Evolutionary conservation across 2,797 vertebrate genomes (phyloP), one percentile per base, ranked within the genome.

Genomic region (Acipenser oxyrinchus): DNA sequence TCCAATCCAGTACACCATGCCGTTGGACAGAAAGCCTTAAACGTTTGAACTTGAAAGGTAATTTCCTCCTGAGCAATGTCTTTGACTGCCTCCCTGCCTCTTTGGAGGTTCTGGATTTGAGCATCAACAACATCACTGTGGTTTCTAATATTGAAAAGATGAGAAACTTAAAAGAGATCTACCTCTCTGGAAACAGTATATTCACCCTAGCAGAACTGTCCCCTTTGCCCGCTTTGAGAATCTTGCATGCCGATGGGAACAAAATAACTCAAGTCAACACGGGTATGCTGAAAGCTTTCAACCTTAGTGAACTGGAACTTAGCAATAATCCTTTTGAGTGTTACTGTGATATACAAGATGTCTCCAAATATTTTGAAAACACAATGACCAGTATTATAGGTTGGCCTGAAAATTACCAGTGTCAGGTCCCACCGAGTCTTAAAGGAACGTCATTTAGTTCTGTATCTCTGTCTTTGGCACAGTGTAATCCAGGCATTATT

Each of bases 261-360:
- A 23, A 51, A 64, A 69, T 69, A 37, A 50, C 2, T 8, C 10
- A 48, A 49, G 13, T 69, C 7, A 57, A 64, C 11, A 4, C 23
- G 11, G 37, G 7, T 10, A 51, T 7, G 4, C 18, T 64, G 10
- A 49, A 57, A 12, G 49, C 69, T 10, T 12, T 66, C 8, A 10
- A 50, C 61, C 13, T 62, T 51, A 18, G 10, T 10, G 64, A 70
- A 10, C 23, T 70, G 5, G 66, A 70, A 61, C n/a, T 70, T 11
- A 53, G 68, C 49, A 53, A 70, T 11, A 70, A 70, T 12, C 69
- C 69, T 11, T 63, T 66, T 23, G 37, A 55, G 13, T 70, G 69
- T 49, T 51, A 57, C 48, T 70, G 68, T 52, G 23, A 48, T 60
- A 66, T 70, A 52, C 48, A 62, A 6, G 10, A 60, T 55, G 8